A percentile compares a stretch with the other conserved stretches of the same genome.
These are phyloP conservation scores for Napeogenes inachia DNA, from an alignment of 2,888 invertebrate species.

Conservation along the genomic window DNA sequence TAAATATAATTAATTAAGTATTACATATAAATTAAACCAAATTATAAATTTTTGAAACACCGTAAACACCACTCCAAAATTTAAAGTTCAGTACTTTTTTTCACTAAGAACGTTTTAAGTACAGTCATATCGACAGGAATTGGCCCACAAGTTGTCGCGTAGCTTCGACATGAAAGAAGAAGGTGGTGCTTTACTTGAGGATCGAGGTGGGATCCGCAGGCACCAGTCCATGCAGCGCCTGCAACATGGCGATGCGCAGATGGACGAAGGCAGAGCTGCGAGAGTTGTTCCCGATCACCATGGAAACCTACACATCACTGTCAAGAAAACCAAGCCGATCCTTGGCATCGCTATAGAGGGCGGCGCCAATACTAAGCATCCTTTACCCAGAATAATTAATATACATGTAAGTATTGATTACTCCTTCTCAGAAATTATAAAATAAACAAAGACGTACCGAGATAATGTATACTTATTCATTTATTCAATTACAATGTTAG, in stretches of 20 bases:
- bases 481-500: no score
- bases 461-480: no score
- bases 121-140: constrained; percentile 77
- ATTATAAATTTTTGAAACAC: not conserved
- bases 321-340: constrained; percentile 95
- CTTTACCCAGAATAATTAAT: constrained; percentile 95
- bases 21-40: not conserved
- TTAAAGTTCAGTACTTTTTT: constrained; percentile 16
- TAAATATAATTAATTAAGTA: constrained; percentile 5
- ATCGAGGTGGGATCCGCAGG: constrained; percentile 81
- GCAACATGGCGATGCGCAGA: constrained; percentile 76
- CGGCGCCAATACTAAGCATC: constrained; percentile 96
- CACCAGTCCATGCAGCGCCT: constrained; percentile 88
- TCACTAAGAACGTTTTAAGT: constrained; percentile 31
- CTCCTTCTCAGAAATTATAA: not conserved
- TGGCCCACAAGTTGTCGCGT: constrained; percentile 90
- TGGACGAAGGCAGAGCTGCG: constrained; percentile 74
- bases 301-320: constrained; percentile 91
- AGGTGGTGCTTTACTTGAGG: constrained; percentile 83
- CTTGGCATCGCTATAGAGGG: constrained; percentile 98
- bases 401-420: constrained; percentile 86
- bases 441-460: no score
- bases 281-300: constrained; percentile 90
- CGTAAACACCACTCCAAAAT: constrained; percentile 7
- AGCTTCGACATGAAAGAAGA: constrained; percentile 94